These are phyloP conservation scores for Meandrina meandrites DNA, from an alignment of 92 coral and sea anemone genomes.

Conservation along the genomic window DNA sequence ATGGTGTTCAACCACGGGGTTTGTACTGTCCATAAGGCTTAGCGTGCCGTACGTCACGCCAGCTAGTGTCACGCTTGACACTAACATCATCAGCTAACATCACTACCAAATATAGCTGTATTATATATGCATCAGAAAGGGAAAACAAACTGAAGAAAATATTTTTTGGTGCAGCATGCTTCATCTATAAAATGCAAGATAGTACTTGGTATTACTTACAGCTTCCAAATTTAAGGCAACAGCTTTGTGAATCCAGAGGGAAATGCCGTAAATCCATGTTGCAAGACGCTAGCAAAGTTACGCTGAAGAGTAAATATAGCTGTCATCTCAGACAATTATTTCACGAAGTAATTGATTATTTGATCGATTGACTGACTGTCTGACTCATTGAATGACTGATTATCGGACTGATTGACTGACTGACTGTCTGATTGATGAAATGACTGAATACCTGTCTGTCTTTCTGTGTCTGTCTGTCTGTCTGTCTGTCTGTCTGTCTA, in stretches of 20 bases:
- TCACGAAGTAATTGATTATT: no score
- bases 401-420: background rate
- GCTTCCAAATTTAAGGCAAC: slow-evolving; percentile 64
- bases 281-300: slow-evolving; percentile 44
- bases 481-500: background rate
- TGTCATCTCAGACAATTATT: background rate
- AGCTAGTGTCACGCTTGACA: no score
- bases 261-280: slow-evolving; percentile 71
- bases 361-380: background rate
- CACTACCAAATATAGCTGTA: no score
- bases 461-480: background rate
- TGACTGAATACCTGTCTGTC: background rate
- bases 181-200: background rate
- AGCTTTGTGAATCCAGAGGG: slow-evolving; percentile 72
- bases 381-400: background rate
- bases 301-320: background rate
- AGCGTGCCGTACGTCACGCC: no score
- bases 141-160: background rate
- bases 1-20: no score
- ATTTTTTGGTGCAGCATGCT: background rate
- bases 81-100: no score
- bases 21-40: no score
- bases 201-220: slow-evolving; percentile 45
- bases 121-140: background rate
- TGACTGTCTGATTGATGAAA: background rate